Conservation (phyloP, 2,113 vertebrate genomes). For the Apus apus region DNA sequence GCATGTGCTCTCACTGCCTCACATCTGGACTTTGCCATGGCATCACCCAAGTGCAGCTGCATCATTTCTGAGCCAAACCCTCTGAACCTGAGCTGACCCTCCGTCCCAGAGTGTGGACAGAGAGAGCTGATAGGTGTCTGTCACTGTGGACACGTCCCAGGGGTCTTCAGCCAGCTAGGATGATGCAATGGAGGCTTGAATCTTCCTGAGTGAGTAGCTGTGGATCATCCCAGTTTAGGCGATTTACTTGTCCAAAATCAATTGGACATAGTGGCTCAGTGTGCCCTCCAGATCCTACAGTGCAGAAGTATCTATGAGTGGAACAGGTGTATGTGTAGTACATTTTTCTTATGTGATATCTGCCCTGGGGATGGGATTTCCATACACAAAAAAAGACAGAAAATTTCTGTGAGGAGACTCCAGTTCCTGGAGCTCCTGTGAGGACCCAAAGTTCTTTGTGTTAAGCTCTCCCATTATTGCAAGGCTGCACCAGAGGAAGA, state of each 20-base stretch:
- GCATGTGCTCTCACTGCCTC: not conserved
- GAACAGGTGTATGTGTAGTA: not conserved
- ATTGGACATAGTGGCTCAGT: not conserved
- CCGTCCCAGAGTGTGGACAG: not conserved
- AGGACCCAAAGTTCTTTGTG: not conserved
- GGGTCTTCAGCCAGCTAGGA: not conserved
- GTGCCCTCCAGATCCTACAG: not conserved
- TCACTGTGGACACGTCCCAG: accelerated
- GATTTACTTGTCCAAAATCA: not conserved
- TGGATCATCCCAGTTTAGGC: not conserved
- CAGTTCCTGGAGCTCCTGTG: not conserved
- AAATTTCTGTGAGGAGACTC: not conserved
- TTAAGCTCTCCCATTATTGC: not conserved
- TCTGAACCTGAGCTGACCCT: not conserved
- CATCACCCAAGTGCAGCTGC: accelerated
- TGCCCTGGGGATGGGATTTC: not conserved
- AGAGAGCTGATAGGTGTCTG: not conserved
- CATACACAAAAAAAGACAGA: not conserved
- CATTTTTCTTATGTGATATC: not conserved
- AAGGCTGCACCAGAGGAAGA: accelerated
- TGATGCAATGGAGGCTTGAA: not conserved
- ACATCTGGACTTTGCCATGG: not conserved
- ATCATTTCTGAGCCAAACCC: not conserved
- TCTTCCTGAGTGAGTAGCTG: not conserved
- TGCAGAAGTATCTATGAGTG: not conserved